A percentile compares a stretch with the other conserved stretches of the same genome.
phyloP scores from a whole-genome alignment of 2,113 vertebrate species.

The Lophotis ruficrista region DNA sequence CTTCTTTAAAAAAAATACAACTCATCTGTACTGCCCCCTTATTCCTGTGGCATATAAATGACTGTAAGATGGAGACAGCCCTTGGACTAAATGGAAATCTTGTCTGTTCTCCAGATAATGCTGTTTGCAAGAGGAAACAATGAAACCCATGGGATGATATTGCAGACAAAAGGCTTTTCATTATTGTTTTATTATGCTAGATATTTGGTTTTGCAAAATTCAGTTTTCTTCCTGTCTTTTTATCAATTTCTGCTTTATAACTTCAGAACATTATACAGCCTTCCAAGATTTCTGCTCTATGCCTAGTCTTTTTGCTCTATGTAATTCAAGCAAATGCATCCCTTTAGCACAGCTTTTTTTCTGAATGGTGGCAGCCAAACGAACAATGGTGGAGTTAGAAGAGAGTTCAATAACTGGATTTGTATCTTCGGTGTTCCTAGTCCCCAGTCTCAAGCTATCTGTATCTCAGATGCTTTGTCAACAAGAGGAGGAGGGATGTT shows the following conservation, averaged over 20 bases:
- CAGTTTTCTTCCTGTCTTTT: not conserved
- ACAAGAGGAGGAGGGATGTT: not conserved
- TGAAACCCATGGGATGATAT: not conserved
- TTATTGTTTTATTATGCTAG: not conserved
- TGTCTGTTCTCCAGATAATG: not conserved
- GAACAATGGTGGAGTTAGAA: not conserved
- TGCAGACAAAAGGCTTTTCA: not conserved
- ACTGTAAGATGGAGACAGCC: not conserved
- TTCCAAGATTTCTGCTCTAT: not conserved
- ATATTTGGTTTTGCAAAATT: not conserved
- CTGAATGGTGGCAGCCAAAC: not conserved
- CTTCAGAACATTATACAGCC: not conserved
- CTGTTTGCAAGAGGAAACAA: slow-evolving; percentile 8
- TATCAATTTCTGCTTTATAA: not conserved
- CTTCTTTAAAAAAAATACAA: not conserved
- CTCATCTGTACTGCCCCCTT: not conserved
- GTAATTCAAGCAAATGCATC: not conserved
- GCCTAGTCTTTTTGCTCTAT: not conserved
- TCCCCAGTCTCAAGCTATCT: not conserved
- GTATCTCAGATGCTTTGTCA: not conserved
- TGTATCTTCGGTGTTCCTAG: not conserved
- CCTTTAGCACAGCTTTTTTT: not conserved
- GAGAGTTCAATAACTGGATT: not conserved
- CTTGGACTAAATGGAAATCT: not conserved
- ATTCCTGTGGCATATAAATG: not conserved